Conservation (phyloP, 2,888 invertebrate species). For the Belgica antarctica region DNA sequence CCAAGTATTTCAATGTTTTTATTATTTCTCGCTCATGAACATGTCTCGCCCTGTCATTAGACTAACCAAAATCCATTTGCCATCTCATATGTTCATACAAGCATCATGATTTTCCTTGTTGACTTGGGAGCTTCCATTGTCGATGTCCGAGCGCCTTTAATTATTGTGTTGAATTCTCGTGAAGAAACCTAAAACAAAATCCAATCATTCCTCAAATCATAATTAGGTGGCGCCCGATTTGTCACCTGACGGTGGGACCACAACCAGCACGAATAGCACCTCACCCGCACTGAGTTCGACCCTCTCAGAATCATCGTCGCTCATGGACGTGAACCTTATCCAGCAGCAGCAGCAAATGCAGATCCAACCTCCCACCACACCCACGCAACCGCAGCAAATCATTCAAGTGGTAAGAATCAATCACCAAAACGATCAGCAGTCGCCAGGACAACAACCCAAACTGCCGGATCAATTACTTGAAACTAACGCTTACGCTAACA, state of each 20-base stretch:
- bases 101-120: not conserved
- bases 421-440: conserved; percentile 34
- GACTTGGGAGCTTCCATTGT: no score
- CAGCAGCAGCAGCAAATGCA: conserved; percentile 36
- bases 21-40: no score
- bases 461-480: conserved; percentile 38
- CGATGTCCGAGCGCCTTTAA: no score
- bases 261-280: conserved; percentile 43
- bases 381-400: conserved; percentile 26
- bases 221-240: conserved; percentile 41
- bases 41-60: no score
- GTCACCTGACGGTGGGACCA: conserved; percentile 41
- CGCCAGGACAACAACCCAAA: conserved; percentile 23
- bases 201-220: conserved; percentile 39
- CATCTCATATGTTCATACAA: no score
- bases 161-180: no score
- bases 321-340: conserved; percentile 36
- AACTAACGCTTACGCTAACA: conserved; percentile 44
- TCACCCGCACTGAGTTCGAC: conserved; percentile 43
- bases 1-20: not conserved
- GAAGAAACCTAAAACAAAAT: conserved; percentile 25
- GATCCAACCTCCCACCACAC: not conserved
- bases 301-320: conserved; percentile 40
- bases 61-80: no score
- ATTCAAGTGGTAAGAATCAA: conserved; percentile 41